A percentile compares a stretch with the other conserved stretches of the same genome.
These are phyloP conservation scores for Menidia menidia DNA, from an alignment of 2,797 vertebrate species.

Conservation along the genomic window DNA sequence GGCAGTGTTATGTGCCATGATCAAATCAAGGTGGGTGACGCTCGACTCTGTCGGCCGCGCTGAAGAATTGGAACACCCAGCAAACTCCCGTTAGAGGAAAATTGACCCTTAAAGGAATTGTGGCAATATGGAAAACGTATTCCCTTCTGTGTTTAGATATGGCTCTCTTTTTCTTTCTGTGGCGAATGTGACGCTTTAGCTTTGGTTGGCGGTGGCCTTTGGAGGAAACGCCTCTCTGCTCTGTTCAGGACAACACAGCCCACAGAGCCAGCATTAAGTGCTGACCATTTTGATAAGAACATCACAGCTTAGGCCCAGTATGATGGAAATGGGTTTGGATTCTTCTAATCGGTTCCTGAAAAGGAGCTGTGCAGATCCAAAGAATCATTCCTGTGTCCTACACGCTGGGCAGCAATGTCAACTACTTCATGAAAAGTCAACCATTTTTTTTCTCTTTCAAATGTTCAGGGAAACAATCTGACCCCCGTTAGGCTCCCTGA, in stretches of 20 bases:
- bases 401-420: no score
- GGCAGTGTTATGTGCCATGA: slow-evolving; percentile 14
- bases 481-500: no score
- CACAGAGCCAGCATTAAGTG: neutral
- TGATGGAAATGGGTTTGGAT: no score
- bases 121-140: neutral
- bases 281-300: neutral
- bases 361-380: no score
- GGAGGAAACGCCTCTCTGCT: neutral
- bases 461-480: no score
- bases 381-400: no score
- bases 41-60: slow-evolving; percentile 22
- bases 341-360: no score
- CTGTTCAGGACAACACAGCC: neutral
- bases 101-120: slow-evolving; percentile 2
- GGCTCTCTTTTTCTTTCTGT: neutral
- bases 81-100: slow-evolving; percentile 8
- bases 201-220: no score
- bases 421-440: no score
- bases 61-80: slow-evolving; percentile 11
- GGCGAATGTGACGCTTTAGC: neutral
- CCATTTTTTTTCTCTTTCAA: no score
- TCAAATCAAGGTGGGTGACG: neutral
- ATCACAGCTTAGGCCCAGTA: no score
- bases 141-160: neutral